Percentiles rank a stretch among this genome's conserved stretches.
phyloP scores from a whole-genome alignment of 2,113 vertebrate species.

The Brachyhypopomus occidentalis region DNA sequence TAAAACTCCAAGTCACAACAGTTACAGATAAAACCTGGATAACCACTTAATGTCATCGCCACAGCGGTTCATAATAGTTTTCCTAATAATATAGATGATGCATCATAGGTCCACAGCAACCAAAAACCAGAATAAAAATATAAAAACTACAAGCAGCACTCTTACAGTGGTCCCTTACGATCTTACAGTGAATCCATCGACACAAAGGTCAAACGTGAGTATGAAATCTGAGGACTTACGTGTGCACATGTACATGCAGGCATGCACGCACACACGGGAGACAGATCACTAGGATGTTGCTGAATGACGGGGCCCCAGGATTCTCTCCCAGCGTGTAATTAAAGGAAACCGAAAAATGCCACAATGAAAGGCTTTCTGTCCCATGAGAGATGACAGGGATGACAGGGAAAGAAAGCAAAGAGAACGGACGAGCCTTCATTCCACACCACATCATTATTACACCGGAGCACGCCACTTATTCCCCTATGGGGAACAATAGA shows the following conservation, averaged over 20 bases:
- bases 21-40: no score
- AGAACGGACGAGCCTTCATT: background rate
- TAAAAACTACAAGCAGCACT: no score
- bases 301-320: slow-evolving; percentile 30
- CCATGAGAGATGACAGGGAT: slow-evolving; percentile 10
- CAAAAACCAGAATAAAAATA: no score
- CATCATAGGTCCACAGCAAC: no score
- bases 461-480: background rate
- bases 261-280: background rate
- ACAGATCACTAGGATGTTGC: slow-evolving; percentile 23
- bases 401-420: slow-evolving; percentile 11
- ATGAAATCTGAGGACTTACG: background rate
- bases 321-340: slow-evolving; percentile 33
- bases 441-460: background rate
- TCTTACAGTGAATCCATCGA: no score
- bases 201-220: no score
- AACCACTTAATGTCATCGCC: no score
- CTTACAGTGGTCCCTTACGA: no score
- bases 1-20: no score
- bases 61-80: no score
- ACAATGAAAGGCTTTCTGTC: slow-evolving; percentile 11
- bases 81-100: no score
- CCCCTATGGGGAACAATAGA: background rate
- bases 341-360: slow-evolving; percentile 27
- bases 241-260: background rate